Conservation (phyloP, 2,113 vertebrate species). For the Neodontobutis hainanensis region DNA sequence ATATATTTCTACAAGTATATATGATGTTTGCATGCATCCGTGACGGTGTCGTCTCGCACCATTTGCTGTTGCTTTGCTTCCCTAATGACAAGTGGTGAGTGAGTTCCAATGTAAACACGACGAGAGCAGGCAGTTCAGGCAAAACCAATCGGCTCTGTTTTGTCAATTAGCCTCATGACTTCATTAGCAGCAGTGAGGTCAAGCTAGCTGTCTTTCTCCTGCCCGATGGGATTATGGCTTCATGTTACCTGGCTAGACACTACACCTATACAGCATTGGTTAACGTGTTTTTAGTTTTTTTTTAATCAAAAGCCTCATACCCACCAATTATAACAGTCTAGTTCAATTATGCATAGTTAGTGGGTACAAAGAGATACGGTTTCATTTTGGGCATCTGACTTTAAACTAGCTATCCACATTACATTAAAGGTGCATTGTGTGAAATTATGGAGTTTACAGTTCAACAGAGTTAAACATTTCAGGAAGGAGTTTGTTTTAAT, state of each 20-base stretch:
- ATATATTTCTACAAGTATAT: slow-evolving; percentile 26
- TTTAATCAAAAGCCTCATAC: slow-evolving; percentile 7
- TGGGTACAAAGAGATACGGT: no score
- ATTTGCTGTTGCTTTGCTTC: slow-evolving; percentile 40
- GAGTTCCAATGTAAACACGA: slow-evolving; percentile 80
- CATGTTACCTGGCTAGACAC: slow-evolving; percentile 39
- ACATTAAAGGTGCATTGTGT: no score
- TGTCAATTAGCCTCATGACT: slow-evolving; percentile 60
- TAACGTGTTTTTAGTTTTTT: slow-evolving; percentile 14
- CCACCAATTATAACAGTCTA: neutral
- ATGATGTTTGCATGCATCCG: slow-evolving; percentile 59
- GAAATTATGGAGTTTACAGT: no score
- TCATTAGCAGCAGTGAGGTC: slow-evolving; percentile 78
- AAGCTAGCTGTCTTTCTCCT: slow-evolving; percentile 51
- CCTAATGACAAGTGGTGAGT: slow-evolving; percentile 73
- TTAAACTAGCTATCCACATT: no score
- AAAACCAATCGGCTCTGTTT: slow-evolving; percentile 72
- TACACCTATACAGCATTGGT: slow-evolving; percentile 9
- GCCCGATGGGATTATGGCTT: slow-evolving; percentile 23
- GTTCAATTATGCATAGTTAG: neutral
- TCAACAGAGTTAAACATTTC: no score
- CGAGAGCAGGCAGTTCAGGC: slow-evolving; percentile 35
- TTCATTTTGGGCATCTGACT: no score
- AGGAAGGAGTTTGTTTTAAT: no score
- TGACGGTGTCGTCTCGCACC: slow-evolving; percentile 47